phyloP scores from a whole-genome alignment of 2,888 invertebrate species.

The Augiades crinisus region DNA sequence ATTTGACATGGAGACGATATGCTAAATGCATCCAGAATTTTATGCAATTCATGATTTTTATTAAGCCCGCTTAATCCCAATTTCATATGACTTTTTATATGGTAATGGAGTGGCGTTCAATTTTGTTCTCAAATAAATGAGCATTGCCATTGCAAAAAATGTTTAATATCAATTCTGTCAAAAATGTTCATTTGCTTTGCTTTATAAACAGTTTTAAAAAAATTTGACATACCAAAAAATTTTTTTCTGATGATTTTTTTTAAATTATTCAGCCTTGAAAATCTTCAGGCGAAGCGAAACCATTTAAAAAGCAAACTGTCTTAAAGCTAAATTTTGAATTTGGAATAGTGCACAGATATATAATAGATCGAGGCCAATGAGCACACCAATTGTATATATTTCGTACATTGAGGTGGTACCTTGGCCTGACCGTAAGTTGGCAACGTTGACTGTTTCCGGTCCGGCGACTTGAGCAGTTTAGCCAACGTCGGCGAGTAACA shows the following conservation, averaged over 20 bases:
- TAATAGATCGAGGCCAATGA: slow-evolving; percentile 71
- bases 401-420: slow-evolving; percentile 66
- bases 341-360: slow-evolving; percentile 40
- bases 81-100: no score
- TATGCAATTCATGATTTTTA: background rate
- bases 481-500: slow-evolving; percentile 91
- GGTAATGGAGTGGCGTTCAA: slow-evolving; percentile 54
- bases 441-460: slow-evolving; percentile 73
- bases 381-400: slow-evolving; percentile 69
- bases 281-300: slow-evolving; percentile 22
- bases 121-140: slow-evolving; percentile 47
- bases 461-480: slow-evolving; percentile 87
- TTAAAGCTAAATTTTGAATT: slow-evolving; percentile 74
- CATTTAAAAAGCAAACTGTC: slow-evolving; percentile 44
- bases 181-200: slow-evolving; percentile 24
- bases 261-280: slow-evolving; percentile 3
- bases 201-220: slow-evolving; percentile 27
- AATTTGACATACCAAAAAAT: background rate
- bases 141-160: slow-evolving; percentile 56
- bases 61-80: no score
- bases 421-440: slow-evolving; percentile 79
- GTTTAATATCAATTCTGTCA: background rate
- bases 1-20: background rate
- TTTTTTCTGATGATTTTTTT: background rate
- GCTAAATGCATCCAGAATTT: slow-evolving; percentile 2